Evolutionary conservation across 1,140 invertebrate species (phyloP), one percentile per base, ranked within the genome.

Genomic region (Oncopeltus fasciatus): DNA sequence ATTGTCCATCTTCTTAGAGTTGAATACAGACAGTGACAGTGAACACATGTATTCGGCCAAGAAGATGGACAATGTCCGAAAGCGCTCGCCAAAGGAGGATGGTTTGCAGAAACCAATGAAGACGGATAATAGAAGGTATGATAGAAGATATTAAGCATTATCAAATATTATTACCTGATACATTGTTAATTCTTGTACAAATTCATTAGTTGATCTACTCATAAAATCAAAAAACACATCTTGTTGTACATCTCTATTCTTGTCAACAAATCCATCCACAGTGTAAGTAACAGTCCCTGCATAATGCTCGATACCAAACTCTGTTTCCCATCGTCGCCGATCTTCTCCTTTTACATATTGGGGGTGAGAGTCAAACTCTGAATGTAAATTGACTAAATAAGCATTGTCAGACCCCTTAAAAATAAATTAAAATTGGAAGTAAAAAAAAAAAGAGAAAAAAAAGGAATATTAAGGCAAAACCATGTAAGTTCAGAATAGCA

Each of bases 141-240:
- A n/a, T n/a, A n/a, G n/a, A n/a, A n/a, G n/a, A n/a, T n/a, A n/a
- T n/a, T n/a, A n/a, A n/a, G n/a, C n/a, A n/a, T n/a, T n/a, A n/a
- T n/a, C n/a, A n/a, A n/a, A n/a, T n/a, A n/a, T n/a, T n/a, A n/a
- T n/a, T n/a, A 75, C 88, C 75, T 90, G 88, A 74, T 87, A 90
- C 61, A 80, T 84, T 1, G 87, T 88, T n/a, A 97, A 78, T 67
- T 94, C 88, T 68, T 88, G 81, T 0, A 96, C 86, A 73, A 95
- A 95, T 21, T 84, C 80, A 71, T 93, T 92, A 1, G 80, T 83
- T 51, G 92, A 94, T 31, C 86, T 77, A 16, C 86, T 87, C 78
- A 97, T 85, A 66, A 92, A 85, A 72, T 96, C 91, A 70, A 96
- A 95, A 69, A 97, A 87, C 0, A 93, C 90, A 70, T 96, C 92